Evolutionary conservation across 2,113 vertebrate species (phyloP).

Genomic region (Cinclus cinclus): DNA sequence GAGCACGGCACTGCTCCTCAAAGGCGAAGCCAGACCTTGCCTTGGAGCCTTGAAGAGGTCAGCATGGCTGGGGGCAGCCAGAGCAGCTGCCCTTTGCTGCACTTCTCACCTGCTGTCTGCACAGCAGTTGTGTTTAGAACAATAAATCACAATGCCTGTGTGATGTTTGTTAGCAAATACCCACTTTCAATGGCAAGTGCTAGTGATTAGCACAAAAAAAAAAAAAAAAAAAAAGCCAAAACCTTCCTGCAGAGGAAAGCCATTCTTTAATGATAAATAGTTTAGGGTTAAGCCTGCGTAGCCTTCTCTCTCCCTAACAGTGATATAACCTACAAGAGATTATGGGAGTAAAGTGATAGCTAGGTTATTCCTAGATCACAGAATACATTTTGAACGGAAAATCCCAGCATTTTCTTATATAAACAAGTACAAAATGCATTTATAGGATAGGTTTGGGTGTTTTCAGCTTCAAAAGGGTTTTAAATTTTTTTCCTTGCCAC

Average conservation of each 20-base stretch:
- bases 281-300: background rate
- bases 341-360: background rate
- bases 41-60: background rate
- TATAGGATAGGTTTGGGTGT: background rate
- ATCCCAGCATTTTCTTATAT: conserved; percentile 1
- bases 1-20: background rate
- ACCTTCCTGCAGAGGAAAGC: background rate
- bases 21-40: accelerated
- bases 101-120: background rate
- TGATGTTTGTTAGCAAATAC: background rate
- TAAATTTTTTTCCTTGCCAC: background rate
- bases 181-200: background rate
- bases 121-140: background rate
- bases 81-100: background rate
- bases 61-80: background rate
- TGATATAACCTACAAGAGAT: background rate
- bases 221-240: too few species aligned
- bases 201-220: background rate
- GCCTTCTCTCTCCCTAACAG: background rate
- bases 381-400: conserved; percentile 7
- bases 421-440: conserved; percentile 31
- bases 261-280: background rate
- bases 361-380: background rate
- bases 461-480: conserved; percentile 36
- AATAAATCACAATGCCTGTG: background rate